phyloP scores from a whole-genome alignment of 2,888 invertebrate genomes.

The Megaustenia siamemsis region DNA sequence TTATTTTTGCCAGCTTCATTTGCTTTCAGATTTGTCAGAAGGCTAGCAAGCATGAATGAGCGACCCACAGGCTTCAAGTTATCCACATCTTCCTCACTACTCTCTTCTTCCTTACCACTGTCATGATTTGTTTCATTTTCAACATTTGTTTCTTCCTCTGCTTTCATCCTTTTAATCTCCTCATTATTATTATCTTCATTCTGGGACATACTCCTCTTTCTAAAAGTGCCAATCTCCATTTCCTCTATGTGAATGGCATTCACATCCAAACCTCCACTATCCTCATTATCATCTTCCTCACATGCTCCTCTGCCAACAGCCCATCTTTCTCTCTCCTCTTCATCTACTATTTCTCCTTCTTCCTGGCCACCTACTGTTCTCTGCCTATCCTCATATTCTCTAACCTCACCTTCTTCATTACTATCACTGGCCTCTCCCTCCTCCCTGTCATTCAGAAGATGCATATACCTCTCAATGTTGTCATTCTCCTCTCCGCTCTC shows the following conservation, averaged over 20 bases:
- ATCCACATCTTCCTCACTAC: slow-evolving; percentile 20
- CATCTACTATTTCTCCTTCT: slow-evolving; percentile 50
- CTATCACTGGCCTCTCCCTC: slow-evolving; percentile 52
- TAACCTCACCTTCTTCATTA: slow-evolving; percentile 45
- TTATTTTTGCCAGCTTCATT: slow-evolving; percentile 38
- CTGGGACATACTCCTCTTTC: slow-evolving; percentile 35
- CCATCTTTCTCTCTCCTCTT: slow-evolving; percentile 39
- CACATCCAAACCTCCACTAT: slow-evolving; percentile 25
- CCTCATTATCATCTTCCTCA: slow-evolving; percentile 1
- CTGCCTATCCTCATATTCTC: background rate
- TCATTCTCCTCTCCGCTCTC: slow-evolving; percentile 41
- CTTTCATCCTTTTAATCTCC: slow-evolving; percentile 8
- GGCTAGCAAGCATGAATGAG: slow-evolving; percentile 19
- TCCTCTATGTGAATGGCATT: slow-evolving; percentile 40
- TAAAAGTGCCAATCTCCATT: slow-evolving; percentile 33
- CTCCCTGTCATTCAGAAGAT: slow-evolving; percentile 37
- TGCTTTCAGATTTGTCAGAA: slow-evolving; percentile 32
- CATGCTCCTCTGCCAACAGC: background rate
- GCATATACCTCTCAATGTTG: background rate
- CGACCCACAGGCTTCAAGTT: background rate
- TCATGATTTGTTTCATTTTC: background rate
- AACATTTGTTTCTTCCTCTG: background rate
- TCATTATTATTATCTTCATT: slow-evolving; percentile 34
- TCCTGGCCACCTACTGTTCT: slow-evolving; percentile 30
- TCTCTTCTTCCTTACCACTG: slow-evolving; percentile 1